phyloP scores from a whole-genome alignment of 2,888 invertebrate genomes.

The Colostygia pectinataria region DNA sequence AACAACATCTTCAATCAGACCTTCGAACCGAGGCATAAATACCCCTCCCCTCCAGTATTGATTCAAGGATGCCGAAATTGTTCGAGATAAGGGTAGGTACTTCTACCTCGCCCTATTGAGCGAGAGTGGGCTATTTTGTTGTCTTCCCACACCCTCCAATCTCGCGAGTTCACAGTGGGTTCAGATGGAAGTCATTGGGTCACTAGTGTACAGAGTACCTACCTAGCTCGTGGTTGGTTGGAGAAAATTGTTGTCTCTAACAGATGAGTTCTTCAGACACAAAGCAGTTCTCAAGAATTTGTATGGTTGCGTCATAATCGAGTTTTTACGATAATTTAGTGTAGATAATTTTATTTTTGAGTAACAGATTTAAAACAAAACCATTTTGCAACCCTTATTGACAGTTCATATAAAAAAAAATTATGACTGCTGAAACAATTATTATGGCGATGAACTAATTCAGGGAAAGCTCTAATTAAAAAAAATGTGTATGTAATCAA shows the following conservation, averaged over 20 bases:
- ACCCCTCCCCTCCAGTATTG: conserved; percentile 33
- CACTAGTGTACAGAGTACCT: conserved; percentile 37
- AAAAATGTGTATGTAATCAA: neutral
- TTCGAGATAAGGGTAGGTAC: conserved; percentile 17
- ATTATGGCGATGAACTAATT: conserved; percentile 5
- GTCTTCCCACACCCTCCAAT: conserved; percentile 48
- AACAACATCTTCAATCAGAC: neutral
- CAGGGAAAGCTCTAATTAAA: conserved; percentile 8
- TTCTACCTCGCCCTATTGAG: conserved; percentile 38
- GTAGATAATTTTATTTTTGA: too few species aligned
- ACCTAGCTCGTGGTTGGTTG: conserved; percentile 2
- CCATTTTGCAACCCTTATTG: conserved; percentile 1
- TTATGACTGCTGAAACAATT: neutral
- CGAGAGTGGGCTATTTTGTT: conserved; percentile 43
- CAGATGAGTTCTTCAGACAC: too few species aligned
- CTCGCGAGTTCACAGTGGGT: conserved; percentile 47
- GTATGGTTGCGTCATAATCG: too few species aligned
- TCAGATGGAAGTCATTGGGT: conserved; percentile 53
- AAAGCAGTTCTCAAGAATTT: too few species aligned
- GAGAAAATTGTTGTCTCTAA: too few species aligned
- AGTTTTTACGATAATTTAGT: too few species aligned
- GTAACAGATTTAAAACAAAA: conserved; percentile 2
- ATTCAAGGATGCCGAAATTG: conserved; percentile 36
- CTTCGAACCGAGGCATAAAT: conserved; percentile 8
- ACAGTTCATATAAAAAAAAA: conserved; percentile 7